Evolutionary conservation across 2,797 vertebrate genomes (phyloP), one percentile per base, ranked within the genome.

Genomic region (Bryconaethiops microstoma): DNA sequence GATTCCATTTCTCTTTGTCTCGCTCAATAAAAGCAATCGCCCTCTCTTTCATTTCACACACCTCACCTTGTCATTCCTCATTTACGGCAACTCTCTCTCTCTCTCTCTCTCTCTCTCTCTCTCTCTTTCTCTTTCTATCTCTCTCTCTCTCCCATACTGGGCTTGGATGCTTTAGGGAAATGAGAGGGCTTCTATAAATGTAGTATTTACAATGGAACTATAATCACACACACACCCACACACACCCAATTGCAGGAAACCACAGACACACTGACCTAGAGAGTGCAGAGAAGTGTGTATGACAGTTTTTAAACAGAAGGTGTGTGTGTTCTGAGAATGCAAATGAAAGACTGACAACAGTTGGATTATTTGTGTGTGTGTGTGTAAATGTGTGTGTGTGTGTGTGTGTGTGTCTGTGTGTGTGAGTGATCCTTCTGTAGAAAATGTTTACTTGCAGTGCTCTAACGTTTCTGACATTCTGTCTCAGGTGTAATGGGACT

Each of bases 1-100:
- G 87, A 90, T 89, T 88, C 89, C 87, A 91, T 93, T 93, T 93
- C 89, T 92, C 81, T 69, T 85, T 86, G 87, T 93, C 92, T 90
- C 83, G 82, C 90, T 93, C 86, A 85, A 93, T 94, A 90, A 93
- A 92, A 84, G 83, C 88, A 88, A 88, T 92, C 88, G 71, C 83
- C 88, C 85, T 86, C 82, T 89, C 79, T 72, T 69, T 86, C 81
- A 79, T 83, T 79, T 82, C 67, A 16, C 64, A 60, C 72, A 72
- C 69, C 77, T 82, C 74, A 84, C 69, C 77, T 73, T 77, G 75
- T 74, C 80, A 86, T 82, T 82, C 76, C 77, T 82, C 76, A 77
- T 81, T 82, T 80, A 71, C 40, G 77, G 69, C 57, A 74, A 71
- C 74, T 83, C 40, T 73, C 68, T 72, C 48, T 76, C 35, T 74